Evolutionary conservation across 2,888 invertebrate genomes (phyloP).

Genomic region (Girardia tigrina): DNA sequence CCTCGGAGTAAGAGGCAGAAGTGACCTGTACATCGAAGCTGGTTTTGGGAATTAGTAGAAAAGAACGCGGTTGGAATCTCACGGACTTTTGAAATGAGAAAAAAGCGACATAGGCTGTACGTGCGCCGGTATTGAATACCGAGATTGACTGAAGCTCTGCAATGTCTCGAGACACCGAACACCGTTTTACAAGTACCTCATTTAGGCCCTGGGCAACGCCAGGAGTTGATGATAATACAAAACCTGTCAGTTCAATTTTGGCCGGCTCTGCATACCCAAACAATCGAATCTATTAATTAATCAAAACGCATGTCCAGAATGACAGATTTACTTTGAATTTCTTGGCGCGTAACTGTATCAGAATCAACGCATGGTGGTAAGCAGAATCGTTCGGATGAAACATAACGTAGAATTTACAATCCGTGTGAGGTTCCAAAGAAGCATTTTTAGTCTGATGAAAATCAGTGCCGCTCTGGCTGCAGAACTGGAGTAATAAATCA

Average conservation of each 20-base stretch:
- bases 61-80: neutral
- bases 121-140: neutral
- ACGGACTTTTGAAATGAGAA: neutral
- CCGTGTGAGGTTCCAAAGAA: neutral
- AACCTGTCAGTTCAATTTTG: neutral
- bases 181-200: neutral
- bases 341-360: neutral
- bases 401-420: neutral
- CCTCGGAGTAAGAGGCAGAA: neutral
- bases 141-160: neutral
- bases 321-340: neutral
- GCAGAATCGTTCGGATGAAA: neutral
- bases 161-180: neutral
- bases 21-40: too few relatives aligned
- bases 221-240: neutral
- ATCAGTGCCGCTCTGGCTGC: neutral
- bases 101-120: neutral
- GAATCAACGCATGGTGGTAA: neutral
- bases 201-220: too few relatives aligned
- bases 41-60: neutral
- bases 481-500: neutral
- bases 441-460: neutral
- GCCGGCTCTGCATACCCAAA: neutral
- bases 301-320: neutral
- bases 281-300: neutral